Evolutionary conservation across 2,113 vertebrate genomes (phyloP).

Genomic region (Mustela lutreola): DNA sequence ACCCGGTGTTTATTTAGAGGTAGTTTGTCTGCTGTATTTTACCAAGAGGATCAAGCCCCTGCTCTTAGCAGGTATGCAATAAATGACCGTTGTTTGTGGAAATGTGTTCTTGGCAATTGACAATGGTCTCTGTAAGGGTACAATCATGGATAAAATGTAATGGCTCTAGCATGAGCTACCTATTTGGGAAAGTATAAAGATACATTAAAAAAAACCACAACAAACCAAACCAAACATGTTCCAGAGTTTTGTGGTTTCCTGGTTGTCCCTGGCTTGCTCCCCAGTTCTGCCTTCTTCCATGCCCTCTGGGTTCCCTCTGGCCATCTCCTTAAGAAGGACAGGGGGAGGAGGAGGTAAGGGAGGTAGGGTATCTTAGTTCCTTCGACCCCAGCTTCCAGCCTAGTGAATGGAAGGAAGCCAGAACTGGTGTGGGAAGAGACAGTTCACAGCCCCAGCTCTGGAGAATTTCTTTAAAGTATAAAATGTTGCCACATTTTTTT

Average conservation of each 20-base stretch:
- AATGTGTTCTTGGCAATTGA: not conserved
- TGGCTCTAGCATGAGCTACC: not conserved
- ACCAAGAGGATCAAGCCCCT: not conserved
- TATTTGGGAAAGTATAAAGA: constrained; percentile 11
- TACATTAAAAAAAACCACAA: not conserved
- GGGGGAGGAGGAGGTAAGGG: not conserved
- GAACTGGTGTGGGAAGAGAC: not conserved
- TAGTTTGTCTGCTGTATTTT: not conserved
- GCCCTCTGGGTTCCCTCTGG: not conserved
- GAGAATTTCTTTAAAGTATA: not conserved
- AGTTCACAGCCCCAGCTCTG: not conserved
- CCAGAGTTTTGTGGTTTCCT: not conserved
- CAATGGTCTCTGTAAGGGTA: not conserved
- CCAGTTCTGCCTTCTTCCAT: not conserved
- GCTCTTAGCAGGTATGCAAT: not conserved
- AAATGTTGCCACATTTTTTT: constrained; percentile 47
- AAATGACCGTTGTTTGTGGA: not conserved
- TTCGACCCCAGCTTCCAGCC: not conserved
- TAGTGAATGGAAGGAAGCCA: not conserved
- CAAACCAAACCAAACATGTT: not conserved
- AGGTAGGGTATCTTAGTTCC: not conserved
- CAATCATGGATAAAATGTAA: not conserved
- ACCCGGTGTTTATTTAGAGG: constrained; percentile 21
- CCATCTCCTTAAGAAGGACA: not conserved
- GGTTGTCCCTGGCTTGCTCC: not conserved